Evolutionary conservation across 2,888 invertebrate genomes (phyloP), one percentile per base, ranked within the genome.

Genomic region (Adelphocoris suturalis): DNA sequence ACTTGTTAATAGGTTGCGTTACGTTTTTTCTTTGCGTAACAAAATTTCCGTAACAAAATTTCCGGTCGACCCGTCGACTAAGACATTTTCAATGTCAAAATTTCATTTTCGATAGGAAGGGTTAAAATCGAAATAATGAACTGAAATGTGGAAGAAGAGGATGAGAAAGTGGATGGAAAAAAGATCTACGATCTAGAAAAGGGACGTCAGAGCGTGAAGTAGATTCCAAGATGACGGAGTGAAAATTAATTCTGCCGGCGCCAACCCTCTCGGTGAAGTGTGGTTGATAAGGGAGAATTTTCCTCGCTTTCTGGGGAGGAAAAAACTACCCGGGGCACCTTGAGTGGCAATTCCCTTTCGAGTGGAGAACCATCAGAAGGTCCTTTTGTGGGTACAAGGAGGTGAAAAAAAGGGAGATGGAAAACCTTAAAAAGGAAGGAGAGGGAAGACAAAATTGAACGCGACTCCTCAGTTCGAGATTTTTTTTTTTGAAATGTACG

Each of bases 311-410:
- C 68, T 12, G 5, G 61, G 61, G 19, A 61, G 9, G 23, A 68
- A 68, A 7, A 19, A 27, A 27, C 19, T 2, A 23, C 23, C 11
- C 23, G 52, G 16, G 52, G 52, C 68, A 68, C 68, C 68, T 68
- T 68, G 68, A 68, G 68, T 68, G 68, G 68, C 68, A 68, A 68
- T 68, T 68, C 68, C 68, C 68, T 68, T 68, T 68, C 68, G 68
- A 68, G 68, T 68, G 68, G 68, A 27, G 27, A 68, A 68, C 68
- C 68, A 68, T 68, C 68, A 68, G 68, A 68, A 68, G 68, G 68
- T 68, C 19, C 68, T 68, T 19, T 68, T 68, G 68, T 68, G 23
- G 23, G 19, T 19, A 68, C 68, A 68, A 23, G 19, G 23, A n/a
- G 61, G 9, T 4, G 16, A 52, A 52, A 52, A 52, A 52, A 52